These are phyloP conservation scores for Sterrhoptilus dennistouni DNA, from an alignment of 2,113 vertebrate species.

Conservation along the genomic window DNA sequence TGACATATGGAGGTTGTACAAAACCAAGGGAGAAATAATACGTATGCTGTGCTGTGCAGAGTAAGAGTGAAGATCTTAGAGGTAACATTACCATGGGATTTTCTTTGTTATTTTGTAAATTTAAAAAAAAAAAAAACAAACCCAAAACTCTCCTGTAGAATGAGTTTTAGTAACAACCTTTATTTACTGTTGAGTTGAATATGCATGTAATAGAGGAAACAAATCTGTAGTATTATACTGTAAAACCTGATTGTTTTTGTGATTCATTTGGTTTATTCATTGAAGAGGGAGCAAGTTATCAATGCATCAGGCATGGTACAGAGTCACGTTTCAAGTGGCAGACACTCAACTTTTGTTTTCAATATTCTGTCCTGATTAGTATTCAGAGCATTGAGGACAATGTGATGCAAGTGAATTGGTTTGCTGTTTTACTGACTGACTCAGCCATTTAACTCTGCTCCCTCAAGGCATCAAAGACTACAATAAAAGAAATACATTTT, in stretches of 20 bases:
- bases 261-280: conserved; percentile 18
- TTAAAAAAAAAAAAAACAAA: neutral
- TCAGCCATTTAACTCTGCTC: conserved; percentile 61
- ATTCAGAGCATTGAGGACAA: conserved; percentile 31
- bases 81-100: neutral
- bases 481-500: conserved; percentile 57
- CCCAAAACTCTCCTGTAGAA: neutral
- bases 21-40: neutral
- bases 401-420: conserved; percentile 28
- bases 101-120: neutral
- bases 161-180: neutral
- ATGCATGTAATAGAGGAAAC: neutral
- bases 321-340: conserved; percentile 47
- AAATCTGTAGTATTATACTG: neutral
- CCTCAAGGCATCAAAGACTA: conserved; percentile 39
- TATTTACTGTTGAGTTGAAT: neutral
- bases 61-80: neutral
- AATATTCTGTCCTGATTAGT: conserved; percentile 8
- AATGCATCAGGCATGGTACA: neutral
- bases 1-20: neutral
- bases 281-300: neutral
- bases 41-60: neutral
- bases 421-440: conserved; percentile 60
- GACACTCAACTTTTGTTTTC: conserved; percentile 48
- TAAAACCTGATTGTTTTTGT: neutral